Evolutionary conservation across 2,113 vertebrate species (phyloP).

Genomic region (Centropristis striata): DNA sequence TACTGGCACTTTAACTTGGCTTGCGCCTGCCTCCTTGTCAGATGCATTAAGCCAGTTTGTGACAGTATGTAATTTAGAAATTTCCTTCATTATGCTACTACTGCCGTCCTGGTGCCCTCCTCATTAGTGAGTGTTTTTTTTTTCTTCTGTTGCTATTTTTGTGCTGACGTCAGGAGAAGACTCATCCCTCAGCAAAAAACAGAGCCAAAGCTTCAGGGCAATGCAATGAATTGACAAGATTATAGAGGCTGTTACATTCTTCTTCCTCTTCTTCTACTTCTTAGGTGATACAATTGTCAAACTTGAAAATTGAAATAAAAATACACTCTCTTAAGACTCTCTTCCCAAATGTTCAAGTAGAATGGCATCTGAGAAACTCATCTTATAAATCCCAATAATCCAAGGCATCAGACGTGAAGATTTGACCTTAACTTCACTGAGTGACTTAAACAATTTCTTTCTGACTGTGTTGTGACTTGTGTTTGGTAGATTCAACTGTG

Average conservation of each 20-base stretch:
- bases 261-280: not conserved
- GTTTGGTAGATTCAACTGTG: too few species aligned
- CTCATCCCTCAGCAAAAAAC: not conserved
- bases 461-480: too few species aligned
- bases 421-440: too few species aligned
- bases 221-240: not conserved
- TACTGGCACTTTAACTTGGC: not conserved
- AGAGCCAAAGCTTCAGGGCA: not conserved
- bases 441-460: too few species aligned
- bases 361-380: too few species aligned
- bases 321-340: too few species aligned
- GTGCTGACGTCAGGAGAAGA: not conserved
- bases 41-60: not conserved
- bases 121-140: not conserved
- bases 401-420: too few species aligned
- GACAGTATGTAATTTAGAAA: not conserved
- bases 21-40: not conserved
- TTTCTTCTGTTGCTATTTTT: conserved; percentile 5
- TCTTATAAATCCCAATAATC: too few species aligned
- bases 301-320: too few species aligned
- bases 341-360: too few species aligned
- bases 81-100: not conserved
- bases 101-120: not conserved
- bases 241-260: not conserved
- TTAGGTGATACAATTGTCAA: not conserved